Conservation (phyloP, 2,797 vertebrate genomes). For the Apodemus agrarius region DNA sequence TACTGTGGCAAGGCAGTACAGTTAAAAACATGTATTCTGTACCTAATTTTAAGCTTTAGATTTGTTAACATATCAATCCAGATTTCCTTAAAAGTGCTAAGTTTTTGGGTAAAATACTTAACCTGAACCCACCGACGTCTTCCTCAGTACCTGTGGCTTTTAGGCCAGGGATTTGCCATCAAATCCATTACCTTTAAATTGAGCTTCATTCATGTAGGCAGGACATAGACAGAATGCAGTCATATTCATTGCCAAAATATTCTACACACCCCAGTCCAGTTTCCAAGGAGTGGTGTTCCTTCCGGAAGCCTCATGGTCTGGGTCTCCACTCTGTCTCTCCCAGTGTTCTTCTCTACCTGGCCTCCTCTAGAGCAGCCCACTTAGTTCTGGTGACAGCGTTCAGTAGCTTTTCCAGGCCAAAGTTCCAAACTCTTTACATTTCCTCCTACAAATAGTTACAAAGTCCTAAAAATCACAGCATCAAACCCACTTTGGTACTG, state of each 20-base stretch:
- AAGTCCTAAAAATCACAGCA: no score
- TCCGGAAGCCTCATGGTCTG: no score
- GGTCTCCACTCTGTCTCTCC: not conserved
- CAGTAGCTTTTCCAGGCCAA: not conserved
- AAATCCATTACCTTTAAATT: not conserved
- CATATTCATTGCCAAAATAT: not conserved
- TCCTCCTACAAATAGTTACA: no score
- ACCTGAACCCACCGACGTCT: not conserved
- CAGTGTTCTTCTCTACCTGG: not conserved
- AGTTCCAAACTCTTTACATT: not conserved
- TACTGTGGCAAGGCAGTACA: constrained; percentile 9
- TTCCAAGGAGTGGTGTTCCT: not conserved
- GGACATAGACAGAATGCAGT: not conserved
- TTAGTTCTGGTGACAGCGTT: not conserved
- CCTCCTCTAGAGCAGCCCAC: not conserved
- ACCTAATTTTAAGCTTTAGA: not conserved
- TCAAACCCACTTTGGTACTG: not conserved
- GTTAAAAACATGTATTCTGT: not conserved
- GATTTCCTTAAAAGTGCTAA: not conserved
- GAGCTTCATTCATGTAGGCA: not conserved
- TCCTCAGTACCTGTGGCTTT: not conserved
- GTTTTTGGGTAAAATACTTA: constrained; percentile 10
- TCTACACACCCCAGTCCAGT: no score
- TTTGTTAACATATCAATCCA: not conserved
- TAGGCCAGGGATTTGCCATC: not conserved